Base-by-base conservation (phyloP, 1,140 invertebrate genomes). In the Caligus rogercresseyi region DNA sequence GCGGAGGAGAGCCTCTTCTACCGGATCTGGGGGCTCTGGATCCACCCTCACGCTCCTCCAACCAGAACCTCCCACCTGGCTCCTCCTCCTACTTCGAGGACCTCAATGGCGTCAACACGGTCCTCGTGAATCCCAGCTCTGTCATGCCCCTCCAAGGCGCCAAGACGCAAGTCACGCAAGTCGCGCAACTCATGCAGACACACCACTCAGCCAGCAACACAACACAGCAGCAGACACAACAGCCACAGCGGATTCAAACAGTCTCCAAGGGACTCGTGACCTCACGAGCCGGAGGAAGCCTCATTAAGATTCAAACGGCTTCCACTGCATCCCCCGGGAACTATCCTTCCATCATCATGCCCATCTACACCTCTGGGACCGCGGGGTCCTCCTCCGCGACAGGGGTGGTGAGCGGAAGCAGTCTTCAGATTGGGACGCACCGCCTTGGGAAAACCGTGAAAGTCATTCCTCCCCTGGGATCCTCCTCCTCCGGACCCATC, bases 61-160 rank as follows among this genome's bases (percentile, higher is more conserved):
- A 64, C 52, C 65, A 66, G 54, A 67, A 63, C 67, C 66, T 63
- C 66, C 64, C 65, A 66, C 63, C 66, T 24, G 67, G 67, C 66
- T 70, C 66, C 51, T 68, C 26, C 70, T 81, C 81, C 67, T 83
- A 81, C 67, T 72, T 83, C 63, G 85, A 86, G 70, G 78, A 85
- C 65, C 81, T 81, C 1, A 80, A 81, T 21, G 81, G 86, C 66
- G 80, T 80, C 0, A 80, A 83, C 1, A 80, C 82, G 18, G 76
- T 81, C 43, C 84, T 84, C 79, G 84, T 88, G 1, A 85, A 86
- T 73, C 85, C 85, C 1, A 86, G 84, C 67, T 83, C 83, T 23
- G 78, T 80, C 52, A 80, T 82, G 70, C 79, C 79, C 0, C 76
- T 79, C 65, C 75, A 78, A 52, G 20, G 52, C 19, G 53, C 24